Evolutionary conservation across 1,140 invertebrate genomes (phyloP).

Genomic region (Drosophila micromelanica): DNA sequence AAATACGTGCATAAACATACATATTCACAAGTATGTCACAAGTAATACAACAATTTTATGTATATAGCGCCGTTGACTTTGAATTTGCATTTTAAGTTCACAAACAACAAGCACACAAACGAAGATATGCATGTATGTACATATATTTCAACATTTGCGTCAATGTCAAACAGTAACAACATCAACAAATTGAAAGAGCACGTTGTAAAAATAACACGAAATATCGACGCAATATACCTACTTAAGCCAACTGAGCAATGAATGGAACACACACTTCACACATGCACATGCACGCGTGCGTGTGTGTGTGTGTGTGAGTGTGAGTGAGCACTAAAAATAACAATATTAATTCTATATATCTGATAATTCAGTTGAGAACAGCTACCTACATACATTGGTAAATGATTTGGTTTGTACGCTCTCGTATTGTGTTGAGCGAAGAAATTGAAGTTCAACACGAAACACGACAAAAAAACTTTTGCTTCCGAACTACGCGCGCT

Average conservation of each 20-base stretch:
- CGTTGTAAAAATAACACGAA: conserved; percentile 78
- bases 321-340: conserved; percentile 44
- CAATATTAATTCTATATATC: conserved; percentile 42
- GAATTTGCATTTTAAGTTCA: conserved; percentile 65
- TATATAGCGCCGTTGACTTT: conserved; percentile 47
- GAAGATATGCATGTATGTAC: background rate
- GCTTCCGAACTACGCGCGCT: conserved; percentile 40
- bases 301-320: too few species aligned
- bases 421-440: background rate
- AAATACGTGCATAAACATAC: conserved; percentile 19
- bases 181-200: conserved; percentile 38
- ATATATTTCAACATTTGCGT: conserved; percentile 59
- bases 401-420: conserved; percentile 10
- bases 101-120: conserved; percentile 27
- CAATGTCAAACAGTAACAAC: conserved; percentile 61
- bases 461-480: conserved; percentile 20
- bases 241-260: conserved; percentile 69
- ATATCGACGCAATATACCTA: conserved; percentile 55
- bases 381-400: conserved; percentile 22
- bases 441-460: conserved; percentile 37
- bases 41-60: conserved; percentile 22
- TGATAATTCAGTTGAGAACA: conserved; percentile 32
- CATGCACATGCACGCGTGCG: background rate
- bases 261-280: conserved; percentile 47
- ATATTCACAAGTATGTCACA: background rate